phyloP scores from a whole-genome alignment of 2,797 vertebrate species.

The Xenentodon cancila region DNA sequence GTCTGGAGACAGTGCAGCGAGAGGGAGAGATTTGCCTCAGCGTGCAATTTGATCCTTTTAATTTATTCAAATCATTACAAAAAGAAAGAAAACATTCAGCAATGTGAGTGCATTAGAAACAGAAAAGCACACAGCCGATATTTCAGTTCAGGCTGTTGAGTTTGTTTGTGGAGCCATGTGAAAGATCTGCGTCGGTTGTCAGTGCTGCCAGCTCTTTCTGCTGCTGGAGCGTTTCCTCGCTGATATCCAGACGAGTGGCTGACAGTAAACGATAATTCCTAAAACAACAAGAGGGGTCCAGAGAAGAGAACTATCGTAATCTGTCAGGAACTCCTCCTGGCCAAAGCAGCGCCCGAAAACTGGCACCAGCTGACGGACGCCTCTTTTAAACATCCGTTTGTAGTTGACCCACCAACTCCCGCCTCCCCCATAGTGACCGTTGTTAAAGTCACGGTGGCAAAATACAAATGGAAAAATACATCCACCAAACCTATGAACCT shows the following conservation, averaged over 20 bases:
- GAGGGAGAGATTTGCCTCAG: slow-evolving; percentile 55
- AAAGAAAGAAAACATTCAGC: slow-evolving; percentile 47
- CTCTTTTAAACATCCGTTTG: not conserved
- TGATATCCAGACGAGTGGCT: slow-evolving; percentile 62
- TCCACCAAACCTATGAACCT: too few species aligned
- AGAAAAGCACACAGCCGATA: slow-evolving; percentile 49
- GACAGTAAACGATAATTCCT: slow-evolving; percentile 70
- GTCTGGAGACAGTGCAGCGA: not conserved
- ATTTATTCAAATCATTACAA: slow-evolving; percentile 54
- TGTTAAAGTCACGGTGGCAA: too few species aligned
- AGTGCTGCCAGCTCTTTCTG: slow-evolving; percentile 24
- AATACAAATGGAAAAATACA: too few species aligned
- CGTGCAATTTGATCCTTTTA: slow-evolving; percentile 54
- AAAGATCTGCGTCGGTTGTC: slow-evolving; percentile 47
- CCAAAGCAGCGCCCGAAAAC: slow-evolving; percentile 61
- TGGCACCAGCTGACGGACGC: slow-evolving; percentile 36
- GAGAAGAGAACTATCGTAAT: slow-evolving; percentile 49
- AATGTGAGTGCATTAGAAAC: slow-evolving; percentile 53
- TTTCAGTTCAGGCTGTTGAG: slow-evolving; percentile 23
- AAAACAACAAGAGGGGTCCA: slow-evolving; percentile 32
- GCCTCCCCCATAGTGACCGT: too few species aligned
- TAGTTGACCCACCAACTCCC: too few species aligned
- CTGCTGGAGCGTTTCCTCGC: slow-evolving; percentile 54
- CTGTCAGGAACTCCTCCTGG: slow-evolving; percentile 68
- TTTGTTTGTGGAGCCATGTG: slow-evolving; percentile 45